These are phyloP conservation scores for Endotricha flammealis DNA, from an alignment of 2,888 invertebrate genomes.

Conservation along the genomic window DNA sequence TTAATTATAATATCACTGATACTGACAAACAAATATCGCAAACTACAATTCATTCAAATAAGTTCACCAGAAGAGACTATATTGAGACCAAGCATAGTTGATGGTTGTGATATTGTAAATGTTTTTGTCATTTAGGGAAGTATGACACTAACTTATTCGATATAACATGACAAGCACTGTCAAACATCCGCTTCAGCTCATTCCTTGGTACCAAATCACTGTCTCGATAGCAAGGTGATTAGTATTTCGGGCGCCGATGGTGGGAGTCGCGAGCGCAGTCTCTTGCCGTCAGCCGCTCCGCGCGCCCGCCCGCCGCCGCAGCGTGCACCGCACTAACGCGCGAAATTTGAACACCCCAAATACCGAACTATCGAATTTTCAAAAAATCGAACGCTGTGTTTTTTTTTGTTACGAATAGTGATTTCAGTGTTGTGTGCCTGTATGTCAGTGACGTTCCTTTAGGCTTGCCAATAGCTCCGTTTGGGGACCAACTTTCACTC, in stretches of 20 bases:
- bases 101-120: no score
- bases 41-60: no score
- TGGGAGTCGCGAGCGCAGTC: constrained; percentile 68
- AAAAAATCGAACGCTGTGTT: constrained; percentile 45
- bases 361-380: constrained; percentile 23
- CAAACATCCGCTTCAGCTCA: constrained; percentile 38
- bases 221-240: constrained; percentile 73
- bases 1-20: no score
- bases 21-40: no score
- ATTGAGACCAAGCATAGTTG: no score
- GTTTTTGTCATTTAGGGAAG: no score
- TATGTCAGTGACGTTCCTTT: constrained; percentile 34
- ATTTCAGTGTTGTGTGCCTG: constrained; percentile 60
- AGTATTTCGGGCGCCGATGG: constrained; percentile 62
- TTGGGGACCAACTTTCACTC: constrained; percentile 49
- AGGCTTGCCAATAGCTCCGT: constrained; percentile 35
- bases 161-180: no score
- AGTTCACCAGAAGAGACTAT: no score
- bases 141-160: no score
- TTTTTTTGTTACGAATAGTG: constrained; percentile 42
- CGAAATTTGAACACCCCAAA: constrained; percentile 40
- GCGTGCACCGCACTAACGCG: constrained; percentile 45
- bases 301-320: constrained; percentile 53
- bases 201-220: constrained; percentile 38
- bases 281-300: constrained; percentile 62